Base-by-base conservation (phyloP, 2,797 vertebrate species). In the Myiotriccus ornatus region DNA sequence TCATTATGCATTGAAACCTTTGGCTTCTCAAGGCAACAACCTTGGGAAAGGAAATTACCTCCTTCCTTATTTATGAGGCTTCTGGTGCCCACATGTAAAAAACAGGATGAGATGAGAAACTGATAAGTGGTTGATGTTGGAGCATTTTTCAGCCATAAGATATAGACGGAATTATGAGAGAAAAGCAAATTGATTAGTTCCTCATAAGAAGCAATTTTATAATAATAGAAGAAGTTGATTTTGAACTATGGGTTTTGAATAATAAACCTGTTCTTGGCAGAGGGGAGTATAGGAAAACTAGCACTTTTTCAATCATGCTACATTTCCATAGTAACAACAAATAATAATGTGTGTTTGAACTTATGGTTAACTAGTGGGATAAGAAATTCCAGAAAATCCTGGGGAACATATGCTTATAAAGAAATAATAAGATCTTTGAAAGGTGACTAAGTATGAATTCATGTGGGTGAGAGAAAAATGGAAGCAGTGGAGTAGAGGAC, bases 311-410 rank as follows among this genome's bases (percentile, higher is more conserved):
- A 43, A 3, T 84, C 28, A 18, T 5, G 44, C 15, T 65, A 32
- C 12, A 79, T 91, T 95, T 94, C 91, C 80, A 91, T 91, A 88
- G 94, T 78, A 95, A 94, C 91, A 87, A 80, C 82, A 94, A 93
- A 74, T 74, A 94, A 90, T 68, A 77, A 87, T 14, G n/a, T 73
- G 25, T 82, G 28, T 73, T 87, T 91, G 69, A 95, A 91, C 63
- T 86, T 90, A 27, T 13, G 34, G 82, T 95, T 91, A 94, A 65
- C 85, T 71, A 63, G 69, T 67, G 67, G 46, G 62, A 79, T 88
- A 96, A 91, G 55, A 67, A 91, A 69, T 67, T 85, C 57, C 35
- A 65, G 69, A 90, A 88, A 93, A 81, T 87, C 69, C 82, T 3
- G 5, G 70, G 52, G 65, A 95, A 52, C 69, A 59, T 71, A 84